phyloP scores from a whole-genome alignment of 2,888 invertebrate genomes.

The Cistogaster globosa region DNA sequence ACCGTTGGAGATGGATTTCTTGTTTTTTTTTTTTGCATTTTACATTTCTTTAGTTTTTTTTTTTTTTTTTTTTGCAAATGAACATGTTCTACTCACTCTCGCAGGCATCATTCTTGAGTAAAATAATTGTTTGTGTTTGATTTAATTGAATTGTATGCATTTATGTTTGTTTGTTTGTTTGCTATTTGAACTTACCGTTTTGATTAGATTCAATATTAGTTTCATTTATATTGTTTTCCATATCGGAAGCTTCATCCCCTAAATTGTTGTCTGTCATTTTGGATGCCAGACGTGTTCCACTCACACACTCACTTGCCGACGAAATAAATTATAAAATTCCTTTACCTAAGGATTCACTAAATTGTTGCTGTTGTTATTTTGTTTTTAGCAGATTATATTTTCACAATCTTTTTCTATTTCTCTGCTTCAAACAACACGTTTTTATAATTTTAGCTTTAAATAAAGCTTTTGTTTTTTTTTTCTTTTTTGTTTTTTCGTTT shows the following conservation, averaged over 20 bases:
- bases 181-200: slow-evolving; percentile 61
- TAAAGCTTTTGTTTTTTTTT: slow-evolving; percentile 19
- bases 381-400: neutral
- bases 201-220: slow-evolving; percentile 67
- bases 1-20: slow-evolving; percentile 49
- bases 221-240: slow-evolving; percentile 69
- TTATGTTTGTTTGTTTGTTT: neutral
- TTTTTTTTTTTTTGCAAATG: neutral
- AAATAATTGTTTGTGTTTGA: slow-evolving; percentile 20
- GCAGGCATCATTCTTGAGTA: neutral
- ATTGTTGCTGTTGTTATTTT: slow-evolving; percentile 31
- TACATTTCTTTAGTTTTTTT: slow-evolving; percentile 6
- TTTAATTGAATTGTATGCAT: slow-evolving; percentile 8
- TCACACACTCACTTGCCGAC: slow-evolving; percentile 41
- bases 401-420: slow-evolving; percentile 34
- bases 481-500: slow-evolving; percentile 41
- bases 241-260: slow-evolving; percentile 66
- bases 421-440: slow-evolving; percentile 52
- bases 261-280: slow-evolving; percentile 70
- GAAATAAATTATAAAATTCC: slow-evolving; percentile 49
- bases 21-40: slow-evolving; percentile 16
- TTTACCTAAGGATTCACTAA: slow-evolving; percentile 40
- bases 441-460: slow-evolving; percentile 27
- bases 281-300: slow-evolving; percentile 66
- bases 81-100: neutral